Evolutionary conservation across 2,888 invertebrate genomes (phyloP).

Genomic region (Notocelia uddmanniana): DNA sequence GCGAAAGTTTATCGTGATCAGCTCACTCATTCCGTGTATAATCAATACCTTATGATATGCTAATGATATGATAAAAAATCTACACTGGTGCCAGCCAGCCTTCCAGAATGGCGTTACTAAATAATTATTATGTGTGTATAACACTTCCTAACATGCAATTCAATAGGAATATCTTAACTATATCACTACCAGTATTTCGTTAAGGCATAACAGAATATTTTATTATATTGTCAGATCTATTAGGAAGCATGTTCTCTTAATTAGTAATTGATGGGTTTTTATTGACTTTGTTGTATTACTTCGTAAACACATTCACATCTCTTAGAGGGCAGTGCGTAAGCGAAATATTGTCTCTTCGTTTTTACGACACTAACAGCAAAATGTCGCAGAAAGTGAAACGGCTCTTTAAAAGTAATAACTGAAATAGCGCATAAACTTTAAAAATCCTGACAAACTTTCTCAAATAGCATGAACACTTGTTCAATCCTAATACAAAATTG

Average conservation of each 20-base stretch:
- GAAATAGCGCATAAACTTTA: neutral
- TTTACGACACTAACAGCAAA: slow-evolving; percentile 17
- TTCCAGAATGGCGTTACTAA: slow-evolving; percentile 62
- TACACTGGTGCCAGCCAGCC: slow-evolving; percentile 79
- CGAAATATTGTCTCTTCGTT: slow-evolving; percentile 30
- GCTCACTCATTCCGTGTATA: slow-evolving; percentile 62
- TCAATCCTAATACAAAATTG: neutral
- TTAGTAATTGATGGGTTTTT: slow-evolving; percentile 77
- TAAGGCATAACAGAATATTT: slow-evolving; percentile 82
- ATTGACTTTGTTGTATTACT: slow-evolving; percentile 66
- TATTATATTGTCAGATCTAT: slow-evolving; percentile 83
- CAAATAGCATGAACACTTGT: neutral
- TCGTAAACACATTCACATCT: slow-evolving; percentile 48
- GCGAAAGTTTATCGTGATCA: slow-evolving; percentile 58
- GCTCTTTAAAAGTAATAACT: neutral
- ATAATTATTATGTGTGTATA: slow-evolving; percentile 61
- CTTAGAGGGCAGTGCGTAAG: slow-evolving; percentile 15
- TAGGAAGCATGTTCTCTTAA: slow-evolving; percentile 84
- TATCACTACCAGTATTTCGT: slow-evolving; percentile 79
- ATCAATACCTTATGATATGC: slow-evolving; percentile 75
- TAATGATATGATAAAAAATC: slow-evolving; percentile 85
- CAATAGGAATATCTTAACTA: slow-evolving; percentile 70
- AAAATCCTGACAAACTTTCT: neutral
- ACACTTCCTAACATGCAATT: slow-evolving; percentile 74
- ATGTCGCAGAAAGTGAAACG: slow-evolving; percentile 9